Evolutionary conservation across 1,140 invertebrate species (phyloP), one percentile per base, ranked within the genome.

Genomic region (Scaptomyza montana): DNA sequence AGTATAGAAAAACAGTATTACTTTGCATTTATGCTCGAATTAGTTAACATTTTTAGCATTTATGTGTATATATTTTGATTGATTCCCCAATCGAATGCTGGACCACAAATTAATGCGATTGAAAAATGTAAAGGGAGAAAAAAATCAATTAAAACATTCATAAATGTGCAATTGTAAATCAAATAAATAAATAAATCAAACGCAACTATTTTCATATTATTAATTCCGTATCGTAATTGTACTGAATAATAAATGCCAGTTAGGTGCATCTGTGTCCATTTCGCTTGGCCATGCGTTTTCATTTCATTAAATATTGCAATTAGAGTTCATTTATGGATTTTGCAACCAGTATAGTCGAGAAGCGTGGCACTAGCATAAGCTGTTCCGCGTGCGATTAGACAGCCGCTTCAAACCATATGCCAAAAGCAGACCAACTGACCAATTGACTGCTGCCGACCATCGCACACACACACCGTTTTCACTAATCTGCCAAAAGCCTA

Each of bases 221-320:
- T n/a, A 6, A 33, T 59, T 9, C 25, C 46, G 16, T 59, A 16
- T 47, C 25, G 9, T 57, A 12, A 41, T 49, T 36, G 9, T 8
- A 43, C 19, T 50, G 9, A 9, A 25, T 59, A 69, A 67, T 67
- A 61, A 45, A 84, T 80, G 69, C 56, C 45, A 67, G 68, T 77
- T 86, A 74, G 79, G 57, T 61, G 55, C 64, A 61, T 51, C 25
- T 56, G 46, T 41, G 47, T 12, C 9, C 12, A 68, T 56, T 71
- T 16, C 19, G 64, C n/a, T 56, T 49, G 45, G 43, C 65, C 71
- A 86, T 74, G 80, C 86, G 82, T 86, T 86, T 85, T 80, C 80
- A 85, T 86, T 86, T 85, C 81, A 85, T 85, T 85, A 86, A 86
- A 76, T 74, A 43, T 86, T 60, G 81, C 77, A 85, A 85, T 86